Base-by-base conservation (phyloP, 37 sponge, comb jelly and placozoan species). In the Chondrosia reniformis region DNA sequence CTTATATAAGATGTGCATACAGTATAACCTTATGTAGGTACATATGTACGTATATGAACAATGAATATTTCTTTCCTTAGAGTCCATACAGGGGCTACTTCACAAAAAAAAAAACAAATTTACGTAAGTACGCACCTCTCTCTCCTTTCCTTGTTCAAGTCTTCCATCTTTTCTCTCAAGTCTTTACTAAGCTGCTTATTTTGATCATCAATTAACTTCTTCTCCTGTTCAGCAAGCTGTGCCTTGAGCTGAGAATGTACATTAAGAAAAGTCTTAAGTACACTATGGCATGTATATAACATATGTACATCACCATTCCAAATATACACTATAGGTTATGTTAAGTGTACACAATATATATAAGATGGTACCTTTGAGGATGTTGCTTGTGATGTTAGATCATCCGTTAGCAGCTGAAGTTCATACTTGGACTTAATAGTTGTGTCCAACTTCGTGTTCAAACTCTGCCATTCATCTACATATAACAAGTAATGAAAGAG, bases 221-320 rank as follows among this genome's bases (percentile, higher is more conserved):
- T 91, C 83, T 91, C 92, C 42, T 87, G 89, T 22, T 79, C 49
- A 33, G 84, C 58, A 24, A 87, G 80, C 76, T 87, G 88, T 46
- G 87, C 92, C 44, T 55, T 77, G 42, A 91, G 71, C 49, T 74
- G 42, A 0, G 84, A 37, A 49, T 43, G 76, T 81, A 62, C 55
- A 42, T n/a, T 31, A 76, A 4, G n/a, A 22, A 56, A 36, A 5
- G 54, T 31, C 31, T 33, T 30, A 19, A 1, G 61, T 10, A 33
- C 10, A 49, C 52, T 19, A 49, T 49, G 15, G 52, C 52, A 49
- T 49, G 15, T 15, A 40, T 5, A 17, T 33, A 67, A 28, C 41
- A 67, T 28, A 24, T 63, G 31, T 10, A 63, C 64, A 63, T 25
- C 25, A 63, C 24, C 22, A 21, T 19, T 24, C 64, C 12, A 63